These are phyloP conservation scores for Antheraea mylitta DNA, from an alignment of 1,140 invertebrate genomes.

Conservation along the genomic window DNA sequence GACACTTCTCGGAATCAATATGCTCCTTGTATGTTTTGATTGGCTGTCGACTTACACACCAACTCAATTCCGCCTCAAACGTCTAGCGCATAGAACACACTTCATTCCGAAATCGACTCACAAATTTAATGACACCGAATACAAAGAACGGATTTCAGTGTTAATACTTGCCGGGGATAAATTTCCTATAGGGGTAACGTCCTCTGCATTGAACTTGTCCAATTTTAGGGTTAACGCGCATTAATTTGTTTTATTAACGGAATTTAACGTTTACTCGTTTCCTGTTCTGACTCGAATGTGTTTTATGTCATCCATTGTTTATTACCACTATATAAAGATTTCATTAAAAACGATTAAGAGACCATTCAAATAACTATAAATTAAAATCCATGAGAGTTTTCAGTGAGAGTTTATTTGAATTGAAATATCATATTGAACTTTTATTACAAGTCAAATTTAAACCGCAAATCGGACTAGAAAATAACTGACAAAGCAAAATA, in stretches of 20 bases:
- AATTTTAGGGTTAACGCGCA: constrained; percentile 75
- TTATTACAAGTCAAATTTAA: constrained; percentile 19
- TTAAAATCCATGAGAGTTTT: not conserved
- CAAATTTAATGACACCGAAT: constrained; percentile 72
- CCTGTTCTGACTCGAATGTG: constrained; percentile 55
- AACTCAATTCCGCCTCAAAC: constrained; percentile 48
- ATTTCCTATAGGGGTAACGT: constrained; percentile 77
- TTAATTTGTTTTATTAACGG: constrained; percentile 77
- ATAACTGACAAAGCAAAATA: constrained; percentile 27
- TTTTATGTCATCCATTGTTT: constrained; percentile 25
- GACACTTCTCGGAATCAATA: constrained; percentile 79
- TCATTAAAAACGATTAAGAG: not conserved
- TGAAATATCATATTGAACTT: not conserved
- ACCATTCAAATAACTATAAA: not conserved
- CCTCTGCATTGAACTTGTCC: constrained; percentile 76
- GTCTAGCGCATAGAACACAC: constrained; percentile 48
- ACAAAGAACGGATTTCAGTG: constrained; percentile 76
- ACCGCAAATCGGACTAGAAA: constrained; percentile 26
- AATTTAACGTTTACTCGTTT: constrained; percentile 67
- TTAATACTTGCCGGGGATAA: constrained; percentile 72
- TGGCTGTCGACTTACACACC: constrained; percentile 46
- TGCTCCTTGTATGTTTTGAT: constrained; percentile 78
- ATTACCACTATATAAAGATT: not conserved
- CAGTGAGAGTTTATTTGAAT: not conserved
- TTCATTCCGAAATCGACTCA: constrained; percentile 33